Conservation (phyloP, 1,140 invertebrate species). For the Camponotus pennsylvanicus region DNA sequence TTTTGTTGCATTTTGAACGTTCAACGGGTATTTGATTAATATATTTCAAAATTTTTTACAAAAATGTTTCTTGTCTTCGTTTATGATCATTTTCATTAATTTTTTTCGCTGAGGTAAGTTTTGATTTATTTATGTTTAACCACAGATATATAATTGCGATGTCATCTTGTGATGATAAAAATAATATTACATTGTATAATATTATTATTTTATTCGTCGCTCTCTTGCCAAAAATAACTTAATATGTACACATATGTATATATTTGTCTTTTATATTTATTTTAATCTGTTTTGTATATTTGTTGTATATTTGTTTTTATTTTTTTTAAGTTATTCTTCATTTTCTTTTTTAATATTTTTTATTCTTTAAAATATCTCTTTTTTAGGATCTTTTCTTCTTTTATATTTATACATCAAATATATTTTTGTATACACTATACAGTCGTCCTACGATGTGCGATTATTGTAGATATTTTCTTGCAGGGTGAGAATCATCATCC, state of each 20-base stretch:
- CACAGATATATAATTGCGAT: conserved; percentile 6
- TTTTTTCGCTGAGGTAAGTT: conserved; percentile 8
- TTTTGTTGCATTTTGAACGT: conserved; percentile 15
- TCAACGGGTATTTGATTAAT: background rate
- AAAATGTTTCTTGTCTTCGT: background rate
- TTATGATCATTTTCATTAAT: background rate
- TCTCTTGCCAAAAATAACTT: conserved; percentile 16
- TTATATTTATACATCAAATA: background rate
- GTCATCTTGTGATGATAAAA: conserved; percentile 4
- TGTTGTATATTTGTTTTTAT: background rate
- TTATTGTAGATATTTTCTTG: conserved; percentile 18
- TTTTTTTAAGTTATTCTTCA: background rate
- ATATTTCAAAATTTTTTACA: background rate
- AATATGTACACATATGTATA: background rate
- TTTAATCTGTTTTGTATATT: background rate
- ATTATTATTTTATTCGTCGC: background rate
- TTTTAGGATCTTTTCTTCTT: background rate
- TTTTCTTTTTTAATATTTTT: background rate
- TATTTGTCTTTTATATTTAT: background rate
- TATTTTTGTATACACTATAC: conserved; percentile 25
- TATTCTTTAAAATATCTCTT: background rate
- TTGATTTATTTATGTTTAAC: background rate
- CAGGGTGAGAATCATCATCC: background rate
- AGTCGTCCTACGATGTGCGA: background rate
- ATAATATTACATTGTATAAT: conserved; percentile 16